Percentiles rank a stretch among this genome's conserved stretches.
Conservation (phyloP, 2,888 invertebrate species). For the Scaptomyza polygonia region DNA sequence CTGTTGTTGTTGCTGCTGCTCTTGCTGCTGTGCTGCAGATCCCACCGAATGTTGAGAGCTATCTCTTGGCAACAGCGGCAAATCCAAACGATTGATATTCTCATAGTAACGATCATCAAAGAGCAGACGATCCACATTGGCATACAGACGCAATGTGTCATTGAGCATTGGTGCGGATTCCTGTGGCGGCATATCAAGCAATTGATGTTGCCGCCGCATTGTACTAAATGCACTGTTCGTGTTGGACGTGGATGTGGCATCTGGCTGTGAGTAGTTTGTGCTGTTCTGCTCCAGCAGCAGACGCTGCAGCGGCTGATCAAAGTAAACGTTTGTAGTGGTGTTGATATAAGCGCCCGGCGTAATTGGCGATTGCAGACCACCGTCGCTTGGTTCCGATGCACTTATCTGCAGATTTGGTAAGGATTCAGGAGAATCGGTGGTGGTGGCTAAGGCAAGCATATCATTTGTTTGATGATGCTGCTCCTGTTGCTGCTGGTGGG, state of each 20-base stretch:
- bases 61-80: constrained; percentile 68
- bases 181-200: constrained; percentile 81
- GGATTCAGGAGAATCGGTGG: constrained; percentile 85
- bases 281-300: constrained; percentile 60
- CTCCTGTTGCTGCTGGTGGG: constrained; percentile 8
- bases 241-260: constrained; percentile 30
- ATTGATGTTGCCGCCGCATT: constrained; percentile 27
- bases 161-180: constrained; percentile 81
- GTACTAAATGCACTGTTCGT: constrained; percentile 49
- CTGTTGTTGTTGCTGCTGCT: constrained; percentile 20
- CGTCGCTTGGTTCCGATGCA: constrained; percentile 83
- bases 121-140: constrained; percentile 73
- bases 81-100: constrained; percentile 76
- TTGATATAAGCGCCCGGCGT: constrained; percentile 73
- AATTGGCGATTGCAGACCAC: constrained; percentile 56
- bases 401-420: constrained; percentile 86
- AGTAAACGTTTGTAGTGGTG: constrained; percentile 86
- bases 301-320: constrained; percentile 85
- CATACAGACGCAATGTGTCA: constrained; percentile 77
- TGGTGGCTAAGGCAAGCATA: constrained; percentile 65
- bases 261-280: constrained; percentile 14
- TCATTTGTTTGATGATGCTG: constrained; percentile 30
- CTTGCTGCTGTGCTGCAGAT: constrained; percentile 19
- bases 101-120: constrained; percentile 81
- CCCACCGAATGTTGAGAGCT: constrained; percentile 51